These are phyloP conservation scores for Pachymerium ferrugineum DNA, from an alignment of 2,888 invertebrate species.

Conservation along the genomic window DNA sequence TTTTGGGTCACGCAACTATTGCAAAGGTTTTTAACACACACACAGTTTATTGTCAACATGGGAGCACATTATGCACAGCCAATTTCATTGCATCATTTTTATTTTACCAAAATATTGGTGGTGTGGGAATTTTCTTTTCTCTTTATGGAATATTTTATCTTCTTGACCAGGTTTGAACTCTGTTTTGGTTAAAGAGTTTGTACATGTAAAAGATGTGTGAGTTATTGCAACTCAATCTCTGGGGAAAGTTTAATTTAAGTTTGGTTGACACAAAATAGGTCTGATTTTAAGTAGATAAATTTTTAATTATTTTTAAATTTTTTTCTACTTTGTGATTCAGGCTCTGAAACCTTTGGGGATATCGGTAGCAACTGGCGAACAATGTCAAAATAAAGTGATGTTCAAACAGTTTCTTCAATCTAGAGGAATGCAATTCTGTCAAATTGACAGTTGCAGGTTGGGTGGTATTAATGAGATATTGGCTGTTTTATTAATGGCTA, in stretches of 20 bases:
- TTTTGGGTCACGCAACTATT: slow-evolving; percentile 77
- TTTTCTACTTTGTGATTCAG: slow-evolving; percentile 42
- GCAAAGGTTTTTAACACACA: slow-evolving; percentile 55
- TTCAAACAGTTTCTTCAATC: slow-evolving; percentile 85
- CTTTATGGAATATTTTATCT: neutral
- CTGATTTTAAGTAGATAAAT: neutral
- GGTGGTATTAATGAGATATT: slow-evolving; percentile 84
- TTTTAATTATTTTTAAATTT: neutral
- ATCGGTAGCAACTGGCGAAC: slow-evolving; percentile 85
- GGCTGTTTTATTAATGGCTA: slow-evolving; percentile 81
- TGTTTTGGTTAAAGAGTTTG: too few relatives aligned
- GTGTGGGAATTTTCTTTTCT: too few relatives aligned
- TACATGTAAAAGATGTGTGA: too few relatives aligned
- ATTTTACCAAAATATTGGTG: neutral
- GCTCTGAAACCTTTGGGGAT: slow-evolving; percentile 63
- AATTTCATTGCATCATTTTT: neutral
- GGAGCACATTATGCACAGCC: neutral
- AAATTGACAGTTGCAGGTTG: slow-evolving; percentile 82
- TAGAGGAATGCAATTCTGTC: slow-evolving; percentile 75
- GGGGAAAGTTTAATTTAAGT: too few relatives aligned
- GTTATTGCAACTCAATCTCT: too few relatives aligned
- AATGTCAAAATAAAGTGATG: slow-evolving; percentile 84
- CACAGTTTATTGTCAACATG: neutral
- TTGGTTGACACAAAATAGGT: too few relatives aligned
- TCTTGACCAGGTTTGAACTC: neutral